These are phyloP conservation scores for Anabacerthia variegaticeps DNA, from an alignment of 2,797 vertebrate genomes.

Conservation along the genomic window DNA sequence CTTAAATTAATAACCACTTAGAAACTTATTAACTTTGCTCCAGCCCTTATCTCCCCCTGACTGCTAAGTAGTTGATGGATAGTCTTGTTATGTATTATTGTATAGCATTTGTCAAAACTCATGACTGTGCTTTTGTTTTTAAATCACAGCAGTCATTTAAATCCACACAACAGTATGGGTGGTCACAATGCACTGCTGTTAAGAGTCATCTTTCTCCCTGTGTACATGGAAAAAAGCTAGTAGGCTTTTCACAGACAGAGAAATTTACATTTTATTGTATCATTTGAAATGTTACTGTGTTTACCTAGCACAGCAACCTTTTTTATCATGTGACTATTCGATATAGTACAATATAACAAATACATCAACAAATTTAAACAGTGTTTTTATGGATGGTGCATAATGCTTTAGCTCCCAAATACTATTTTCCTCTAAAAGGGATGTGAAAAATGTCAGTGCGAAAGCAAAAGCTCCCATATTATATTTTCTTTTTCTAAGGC, in stretches of 20 bases:
- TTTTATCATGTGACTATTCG: background rate
- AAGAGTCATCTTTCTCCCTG: background rate
- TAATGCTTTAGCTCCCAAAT: background rate
- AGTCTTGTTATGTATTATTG: background rate
- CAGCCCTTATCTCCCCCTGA: background rate
- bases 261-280: background rate
- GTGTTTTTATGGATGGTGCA: background rate
- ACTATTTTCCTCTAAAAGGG: background rate
- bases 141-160: background rate
- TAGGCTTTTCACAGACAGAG: background rate
- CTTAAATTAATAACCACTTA: background rate
- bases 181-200: background rate
- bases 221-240: background rate
- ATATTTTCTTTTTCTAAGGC: background rate
- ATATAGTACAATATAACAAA: background rate
- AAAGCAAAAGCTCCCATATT: background rate
- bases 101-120: background rate
- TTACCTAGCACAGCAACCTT: background rate
- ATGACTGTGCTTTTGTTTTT: background rate
- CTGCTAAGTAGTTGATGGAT: background rate
- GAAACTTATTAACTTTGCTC: background rate
- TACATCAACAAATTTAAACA: background rate
- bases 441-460: background rate
- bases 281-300: background rate
- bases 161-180: background rate